phyloP scores from a whole-genome alignment of 2,888 invertebrate species.

The Cacoxenus indagator region DNA sequence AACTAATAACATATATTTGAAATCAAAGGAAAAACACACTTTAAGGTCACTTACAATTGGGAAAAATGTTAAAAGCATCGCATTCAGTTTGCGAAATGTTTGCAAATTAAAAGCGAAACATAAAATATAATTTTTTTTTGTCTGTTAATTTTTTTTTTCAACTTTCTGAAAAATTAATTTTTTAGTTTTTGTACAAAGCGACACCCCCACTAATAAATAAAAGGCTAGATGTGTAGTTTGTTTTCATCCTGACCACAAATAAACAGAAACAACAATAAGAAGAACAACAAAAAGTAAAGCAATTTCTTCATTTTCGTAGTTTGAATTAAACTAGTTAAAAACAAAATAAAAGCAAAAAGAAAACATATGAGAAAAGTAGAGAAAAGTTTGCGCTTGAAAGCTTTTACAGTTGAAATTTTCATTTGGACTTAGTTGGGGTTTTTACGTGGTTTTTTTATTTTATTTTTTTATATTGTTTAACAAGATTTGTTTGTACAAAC shows the following conservation, averaged over 20 bases:
- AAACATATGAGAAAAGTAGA: not conserved
- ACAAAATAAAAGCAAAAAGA: not conserved
- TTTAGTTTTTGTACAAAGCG: slow-evolving; percentile 7
- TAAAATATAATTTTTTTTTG: slow-evolving; percentile 5
- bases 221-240: not conserved
- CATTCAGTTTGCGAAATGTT: slow-evolving; percentile 15
- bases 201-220: slow-evolving; percentile 14
- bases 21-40: slow-evolving; percentile 66
- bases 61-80: slow-evolving; percentile 65
- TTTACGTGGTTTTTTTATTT: not conserved
- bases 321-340: too few species aligned
- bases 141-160: slow-evolving; percentile 21
- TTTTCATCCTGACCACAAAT: not conserved
- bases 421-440: not conserved
- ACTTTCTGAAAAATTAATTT: slow-evolving; percentile 15
- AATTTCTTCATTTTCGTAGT: too few species aligned
- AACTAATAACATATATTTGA: slow-evolving; percentile 16
- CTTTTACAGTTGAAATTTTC: not conserved
- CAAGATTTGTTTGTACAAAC: too few species aligned
- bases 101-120: not conserved
- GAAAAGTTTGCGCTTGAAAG: not conserved
- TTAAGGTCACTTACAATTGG: slow-evolving; percentile 71
- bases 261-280: not conserved
- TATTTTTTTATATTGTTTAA: too few species aligned
- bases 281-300: too few species aligned